Evolutionary conservation across 1,140 invertebrate genomes (phyloP).

Genomic region (Globodera ellingtonae): DNA sequence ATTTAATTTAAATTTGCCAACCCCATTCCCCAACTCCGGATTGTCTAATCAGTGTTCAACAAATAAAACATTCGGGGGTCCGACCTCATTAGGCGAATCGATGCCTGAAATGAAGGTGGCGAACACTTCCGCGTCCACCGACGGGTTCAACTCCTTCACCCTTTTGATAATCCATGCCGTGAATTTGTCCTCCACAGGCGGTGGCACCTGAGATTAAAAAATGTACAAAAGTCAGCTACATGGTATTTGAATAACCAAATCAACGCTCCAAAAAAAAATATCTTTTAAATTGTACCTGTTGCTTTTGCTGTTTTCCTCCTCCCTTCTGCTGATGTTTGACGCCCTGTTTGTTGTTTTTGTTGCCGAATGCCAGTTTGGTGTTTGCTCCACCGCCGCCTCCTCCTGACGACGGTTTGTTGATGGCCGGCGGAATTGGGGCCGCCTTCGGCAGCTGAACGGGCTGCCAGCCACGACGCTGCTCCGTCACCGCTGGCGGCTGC

Average conservation of each 20-base stretch:
- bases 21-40: no score
- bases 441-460: slow-evolving; percentile 20
- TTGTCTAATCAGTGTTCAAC: no score
- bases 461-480: slow-evolving; percentile 31
- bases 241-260: no score
- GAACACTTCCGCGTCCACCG: slow-evolving; percentile 46
- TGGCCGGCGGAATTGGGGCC: slow-evolving; percentile 25
- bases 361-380: background rate
- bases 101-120: slow-evolving; percentile 37
- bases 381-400: slow-evolving; percentile 1
- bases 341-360: slow-evolving; percentile 10
- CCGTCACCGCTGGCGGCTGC: slow-evolving; percentile 1
- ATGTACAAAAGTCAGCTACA: background rate
- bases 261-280: no score
- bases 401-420: slow-evolving; percentile 3
- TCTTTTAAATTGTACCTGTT: no score
- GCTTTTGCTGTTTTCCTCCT: slow-evolving; percentile 12
- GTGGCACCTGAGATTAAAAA: background rate
- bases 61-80: no score
- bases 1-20: background rate
- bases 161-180: slow-evolving; percentile 43
- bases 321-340: slow-evolving; percentile 10
- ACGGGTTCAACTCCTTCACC: slow-evolving; percentile 46
- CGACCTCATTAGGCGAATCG: slow-evolving; percentile 50
- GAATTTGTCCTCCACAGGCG: slow-evolving; percentile 27